Percentiles rank a stretch among this genome's conserved stretches.
phyloP scores from a whole-genome alignment of 2,113 vertebrate genomes.

The Polyodon spathula region DNA sequence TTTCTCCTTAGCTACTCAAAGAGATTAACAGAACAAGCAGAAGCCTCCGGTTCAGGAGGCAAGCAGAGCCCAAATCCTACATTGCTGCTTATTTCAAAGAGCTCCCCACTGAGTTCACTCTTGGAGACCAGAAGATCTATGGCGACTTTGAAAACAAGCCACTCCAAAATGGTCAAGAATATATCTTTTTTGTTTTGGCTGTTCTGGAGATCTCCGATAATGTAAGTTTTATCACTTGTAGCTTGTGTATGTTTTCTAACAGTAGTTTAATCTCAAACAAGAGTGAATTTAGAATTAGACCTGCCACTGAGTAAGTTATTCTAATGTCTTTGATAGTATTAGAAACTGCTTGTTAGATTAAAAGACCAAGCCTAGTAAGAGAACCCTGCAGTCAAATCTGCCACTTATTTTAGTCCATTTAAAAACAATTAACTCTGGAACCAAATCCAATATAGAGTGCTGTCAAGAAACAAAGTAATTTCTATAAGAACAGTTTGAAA shows the following conservation, averaged over 20 bases:
- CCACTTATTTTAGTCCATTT: slow-evolving; percentile 18
- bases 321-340: slow-evolving; percentile 9
- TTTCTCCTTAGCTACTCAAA: slow-evolving; percentile 71
- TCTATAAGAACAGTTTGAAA: slow-evolving; percentile 38
- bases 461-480: not conserved
- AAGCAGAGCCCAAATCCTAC: slow-evolving; percentile 86
- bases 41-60: slow-evolving; percentile 78
- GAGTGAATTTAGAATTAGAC: slow-evolving; percentile 1
- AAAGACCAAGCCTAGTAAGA: slow-evolving; percentile 8
- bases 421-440: slow-evolving; percentile 20
- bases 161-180: slow-evolving; percentile 91
- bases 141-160: slow-evolving; percentile 93
- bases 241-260: not conserved
- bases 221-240: slow-evolving; percentile 55
- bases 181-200: slow-evolving; percentile 91
- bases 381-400: slow-evolving; percentile 21
- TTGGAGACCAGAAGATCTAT: slow-evolving; percentile 85
- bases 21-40: slow-evolving; percentile 89
- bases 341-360: slow-evolving; percentile 7
- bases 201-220: slow-evolving; percentile 91
- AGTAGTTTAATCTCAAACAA: not conserved
- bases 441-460: not conserved
- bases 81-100: slow-evolving; percentile 90
- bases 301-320: slow-evolving; percentile 3
- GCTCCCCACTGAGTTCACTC: slow-evolving; percentile 85